Base-by-base conservation (phyloP, 2,888 invertebrate species). In the Apoderus coryli region DNA sequence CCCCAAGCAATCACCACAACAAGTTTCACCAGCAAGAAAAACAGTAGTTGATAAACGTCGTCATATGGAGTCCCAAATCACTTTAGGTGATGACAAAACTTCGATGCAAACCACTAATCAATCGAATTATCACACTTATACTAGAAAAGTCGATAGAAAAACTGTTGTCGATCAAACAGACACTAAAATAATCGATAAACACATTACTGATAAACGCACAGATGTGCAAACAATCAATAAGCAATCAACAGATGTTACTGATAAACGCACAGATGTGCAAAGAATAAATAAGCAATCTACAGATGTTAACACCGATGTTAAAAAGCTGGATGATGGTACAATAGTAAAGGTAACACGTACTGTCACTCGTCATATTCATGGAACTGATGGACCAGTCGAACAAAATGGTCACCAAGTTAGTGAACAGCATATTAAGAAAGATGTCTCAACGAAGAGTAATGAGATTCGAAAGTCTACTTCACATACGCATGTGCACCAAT, bases 31-130 rank as follows among this genome's bases (percentile, higher is more conserved):
- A 37, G 63, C 57, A 51, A 58, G 63, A 4, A 37, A 35, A 7
- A 38, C 44, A 1, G 37, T 44, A 9, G 59, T 64, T 10, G 68
- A 69, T 35, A 69, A 64, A 31, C 58, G 69, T 41, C 65, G 63
- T 10, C 68, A 76, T 45, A 69, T 72, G 54, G 74, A 76, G 54
- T 77, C 79, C 0, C 72, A 72, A 34, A 67, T 77, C 31, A 62
- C 59, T 5, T 49, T 76, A 11, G 74, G 75, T 2, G 64, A 62
- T 42, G 72, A 74, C 37, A 60, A 50, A 1, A 48, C 60, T 1
- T 52, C 56, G 7, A 62, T 66, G 53, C 63, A 61, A 42, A 69
- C 69, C 4, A 69, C 71, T 1, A 67, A 68, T 49, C 69, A 72
- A 50, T 58, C 63, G 34, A 71, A 69, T 44, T 72, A 66, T 34